Evolutionary conservation across 1,140 invertebrate genomes (phyloP), one percentile per base, ranked within the genome.

Genomic region (Drosophila nannoptera): DNA sequence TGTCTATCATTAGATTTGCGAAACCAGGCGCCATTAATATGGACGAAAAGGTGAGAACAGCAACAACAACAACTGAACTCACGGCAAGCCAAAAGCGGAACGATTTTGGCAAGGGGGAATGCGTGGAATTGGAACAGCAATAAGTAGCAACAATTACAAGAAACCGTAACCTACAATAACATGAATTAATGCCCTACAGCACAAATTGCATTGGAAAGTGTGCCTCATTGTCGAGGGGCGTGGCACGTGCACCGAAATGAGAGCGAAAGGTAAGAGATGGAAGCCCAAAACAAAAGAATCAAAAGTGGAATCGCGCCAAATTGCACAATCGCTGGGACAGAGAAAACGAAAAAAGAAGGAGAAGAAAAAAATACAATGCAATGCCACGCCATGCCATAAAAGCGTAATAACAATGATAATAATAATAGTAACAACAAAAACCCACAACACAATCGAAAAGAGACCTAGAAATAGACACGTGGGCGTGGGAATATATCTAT

Each of bases 401-500:
- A 54, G 35, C 31, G 6, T 48, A 46, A 59, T 54, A 73, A 62
- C 29, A 46, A 60, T 54, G 68, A 69, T 56, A 66, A 53, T 35
- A 68, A 76, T 76, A 76, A n/a, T 40, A 54, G 40, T 29, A 55
- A 29, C 11, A 33, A 45, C 33, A 43, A 43, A 16, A 32, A 42
- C 46, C 55, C 45, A 66, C 31, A 53, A 42, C 11, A 64, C 45
- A 50, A 61, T 40, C 67, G 49, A 74, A 40, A 45, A 35, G 36
- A 35, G 78, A 78, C 78, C 80, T 84, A 83, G 80, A 84, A 84
- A 84, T 84, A 84, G 80, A 86, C 73, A 86, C 73, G 81, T 84
- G 80, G 81, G 80, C 80, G 80, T 84, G 80, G 81, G 80, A 82
- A 74, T 78, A 42, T 68, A 71, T 86, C 80, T 84, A 86, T 84